These are phyloP conservation scores for Gymnocypris eckloni DNA, from an alignment of 2,797 vertebrate species.

Conservation along the genomic window DNA sequence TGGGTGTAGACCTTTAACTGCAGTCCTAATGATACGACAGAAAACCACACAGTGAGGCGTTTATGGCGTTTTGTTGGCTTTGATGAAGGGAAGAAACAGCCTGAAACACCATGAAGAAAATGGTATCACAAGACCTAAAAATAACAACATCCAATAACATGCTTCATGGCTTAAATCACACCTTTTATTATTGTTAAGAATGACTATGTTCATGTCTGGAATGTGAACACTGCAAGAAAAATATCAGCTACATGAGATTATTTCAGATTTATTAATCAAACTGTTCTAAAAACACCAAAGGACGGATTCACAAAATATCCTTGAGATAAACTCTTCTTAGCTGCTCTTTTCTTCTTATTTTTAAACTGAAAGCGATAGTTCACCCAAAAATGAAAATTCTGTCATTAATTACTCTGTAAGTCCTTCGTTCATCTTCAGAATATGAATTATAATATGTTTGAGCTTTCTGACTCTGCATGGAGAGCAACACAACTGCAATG, in stretches of 20 bases:
- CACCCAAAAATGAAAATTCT: too few species aligned
- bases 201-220: background rate
- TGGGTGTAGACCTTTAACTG: constrained; percentile 38
- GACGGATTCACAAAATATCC: background rate
- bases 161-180: background rate
- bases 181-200: constrained; percentile 6
- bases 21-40: constrained; percentile 47
- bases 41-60: constrained; percentile 48
- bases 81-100: constrained; percentile 19
- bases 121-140: background rate
- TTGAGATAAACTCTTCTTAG: background rate
- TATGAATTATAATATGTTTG: too few species aligned
- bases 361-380: background rate
- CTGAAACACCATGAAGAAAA: constrained; percentile 5
- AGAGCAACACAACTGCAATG: too few species aligned
- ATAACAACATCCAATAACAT: background rate
- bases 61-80: constrained; percentile 35
- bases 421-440: too few species aligned
- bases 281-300: background rate
- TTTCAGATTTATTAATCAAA: background rate
- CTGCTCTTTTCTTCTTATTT: background rate
- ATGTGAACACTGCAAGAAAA: background rate
- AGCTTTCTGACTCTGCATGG: too few species aligned
- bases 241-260: background rate
- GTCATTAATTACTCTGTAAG: too few species aligned